Evolutionary conservation across 2,797 vertebrate species (phyloP).

Genomic region (Luscinia megarhynchos): DNA sequence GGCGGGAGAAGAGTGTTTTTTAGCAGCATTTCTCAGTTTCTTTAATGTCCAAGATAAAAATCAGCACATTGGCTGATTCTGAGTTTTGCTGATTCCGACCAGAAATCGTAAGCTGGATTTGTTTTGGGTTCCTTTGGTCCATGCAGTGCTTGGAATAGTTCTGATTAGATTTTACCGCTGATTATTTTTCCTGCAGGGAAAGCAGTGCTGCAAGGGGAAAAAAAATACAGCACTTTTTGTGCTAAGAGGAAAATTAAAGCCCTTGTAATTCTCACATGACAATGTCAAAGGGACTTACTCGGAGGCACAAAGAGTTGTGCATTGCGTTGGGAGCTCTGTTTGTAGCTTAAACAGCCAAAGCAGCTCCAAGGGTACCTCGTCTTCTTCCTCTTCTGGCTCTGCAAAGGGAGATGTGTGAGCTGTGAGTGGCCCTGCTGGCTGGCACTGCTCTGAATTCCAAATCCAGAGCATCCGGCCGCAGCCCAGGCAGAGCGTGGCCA

Average conservation of each 20-base stretch:
- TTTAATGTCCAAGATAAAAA: slow-evolving; percentile 61
- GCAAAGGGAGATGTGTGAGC: not conserved
- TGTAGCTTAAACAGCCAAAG: not conserved
- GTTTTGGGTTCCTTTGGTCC: slow-evolving; percentile 61
- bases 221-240: not conserved
- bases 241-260: slow-evolving; percentile 30
- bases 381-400: not conserved
- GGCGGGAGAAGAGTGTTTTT: not conserved
- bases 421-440: not conserved
- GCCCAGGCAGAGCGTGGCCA: accelerated
- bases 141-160: slow-evolving; percentile 22
- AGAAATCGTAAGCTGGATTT: slow-evolving; percentile 60
- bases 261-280: slow-evolving; percentile 28
- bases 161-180: slow-evolving; percentile 57
- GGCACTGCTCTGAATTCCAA: not conserved
- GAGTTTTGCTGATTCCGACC: slow-evolving; percentile 1
- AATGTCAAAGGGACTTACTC: not conserved
- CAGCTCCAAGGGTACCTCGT: not conserved
- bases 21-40: slow-evolving; percentile 5
- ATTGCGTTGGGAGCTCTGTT: not conserved
- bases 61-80: slow-evolving; percentile 19
- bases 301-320: not conserved
- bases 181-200: slow-evolving; percentile 32
- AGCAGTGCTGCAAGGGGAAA: not conserved
- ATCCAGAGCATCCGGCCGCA: too few species aligned